Conservation (phyloP, 2,797 vertebrate genomes). For the Tiaroga cobitis region DNA sequence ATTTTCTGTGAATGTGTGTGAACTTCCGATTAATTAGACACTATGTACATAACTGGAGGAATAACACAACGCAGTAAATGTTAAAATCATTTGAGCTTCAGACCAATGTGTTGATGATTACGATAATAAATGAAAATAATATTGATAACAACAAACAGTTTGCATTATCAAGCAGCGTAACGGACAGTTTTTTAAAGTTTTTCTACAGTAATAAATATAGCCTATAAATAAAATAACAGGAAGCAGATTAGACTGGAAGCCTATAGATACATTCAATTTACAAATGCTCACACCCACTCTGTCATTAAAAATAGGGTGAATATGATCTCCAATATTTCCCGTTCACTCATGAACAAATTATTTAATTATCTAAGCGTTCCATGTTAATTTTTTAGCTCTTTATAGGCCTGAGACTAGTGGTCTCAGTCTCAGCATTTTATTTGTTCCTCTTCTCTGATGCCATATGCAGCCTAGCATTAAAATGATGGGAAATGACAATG, state of each 20-base stretch:
- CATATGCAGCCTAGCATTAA: not conserved
- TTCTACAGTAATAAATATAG: not conserved
- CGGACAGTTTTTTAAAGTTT: not conserved
- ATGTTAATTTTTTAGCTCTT: not conserved
- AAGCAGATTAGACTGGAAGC: not conserved
- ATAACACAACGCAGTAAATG: not conserved
- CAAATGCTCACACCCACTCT: not conserved
- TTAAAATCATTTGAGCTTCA: not conserved
- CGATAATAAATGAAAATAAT: not conserved
- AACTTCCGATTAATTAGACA: not conserved
- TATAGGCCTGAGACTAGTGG: not conserved
- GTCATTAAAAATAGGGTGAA: not conserved
- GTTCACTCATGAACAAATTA: not conserved
- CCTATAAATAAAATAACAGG: not conserved
- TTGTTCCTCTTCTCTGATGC: not conserved
- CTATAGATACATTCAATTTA: not conserved
- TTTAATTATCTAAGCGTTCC: not conserved
- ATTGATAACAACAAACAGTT: not conserved
- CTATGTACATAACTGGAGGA: not conserved
- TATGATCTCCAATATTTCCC: too few relatives aligned
- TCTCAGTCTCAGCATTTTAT: constrained; percentile 8
- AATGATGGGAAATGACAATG: constrained; percentile 18
- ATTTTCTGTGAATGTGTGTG: not conserved
- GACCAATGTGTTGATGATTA: not conserved
- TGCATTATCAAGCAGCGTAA: not conserved